Percentiles rank a stretch among this genome's conserved stretches.
Conservation (phyloP, 2,888 invertebrate genomes). For the Epinotia bilunana region DNA sequence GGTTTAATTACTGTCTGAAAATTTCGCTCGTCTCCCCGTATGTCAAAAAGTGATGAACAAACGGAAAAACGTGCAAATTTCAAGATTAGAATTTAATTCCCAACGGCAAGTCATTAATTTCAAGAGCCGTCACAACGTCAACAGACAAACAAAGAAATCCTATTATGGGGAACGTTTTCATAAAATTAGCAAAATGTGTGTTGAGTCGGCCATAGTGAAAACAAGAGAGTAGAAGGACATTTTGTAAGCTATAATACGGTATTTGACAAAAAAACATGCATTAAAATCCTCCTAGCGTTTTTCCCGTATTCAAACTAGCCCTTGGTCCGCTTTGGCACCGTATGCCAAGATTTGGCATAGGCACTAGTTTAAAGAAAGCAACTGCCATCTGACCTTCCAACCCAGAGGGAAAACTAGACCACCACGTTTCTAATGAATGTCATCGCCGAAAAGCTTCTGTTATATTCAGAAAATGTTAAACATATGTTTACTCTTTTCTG, state of each 20-base stretch:
- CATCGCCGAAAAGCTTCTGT: too few species aligned
- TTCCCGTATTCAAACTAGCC: too few species aligned
- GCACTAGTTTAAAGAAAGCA: too few species aligned
- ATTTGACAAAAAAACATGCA: too few species aligned
- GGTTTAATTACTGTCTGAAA: not conserved
- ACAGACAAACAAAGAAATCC: constrained; percentile 33
- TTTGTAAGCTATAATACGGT: not conserved
- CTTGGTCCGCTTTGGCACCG: too few species aligned
- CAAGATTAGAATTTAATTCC: not conserved
- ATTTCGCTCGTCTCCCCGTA: not conserved
- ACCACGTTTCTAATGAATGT: too few species aligned
- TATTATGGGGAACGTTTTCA: constrained; percentile 34
- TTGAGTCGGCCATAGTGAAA: constrained; percentile 8
- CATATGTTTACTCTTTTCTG: too few species aligned
- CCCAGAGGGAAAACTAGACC: too few species aligned
- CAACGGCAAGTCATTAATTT: constrained; percentile 18
- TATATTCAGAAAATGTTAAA: too few species aligned
- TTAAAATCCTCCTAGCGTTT: too few species aligned
- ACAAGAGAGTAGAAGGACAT: not conserved
- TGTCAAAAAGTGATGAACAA: constrained; percentile 9
- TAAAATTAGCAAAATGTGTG: constrained; percentile 33
- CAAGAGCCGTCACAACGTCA: constrained; percentile 30
- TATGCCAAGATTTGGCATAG: too few species aligned
- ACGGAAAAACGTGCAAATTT: not conserved
- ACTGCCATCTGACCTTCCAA: too few species aligned